Evolutionary conservation across 2,113 vertebrate genomes (phyloP), one percentile per base, ranked within the genome.

Genomic region (Psittacula cyanocephala): DNA sequence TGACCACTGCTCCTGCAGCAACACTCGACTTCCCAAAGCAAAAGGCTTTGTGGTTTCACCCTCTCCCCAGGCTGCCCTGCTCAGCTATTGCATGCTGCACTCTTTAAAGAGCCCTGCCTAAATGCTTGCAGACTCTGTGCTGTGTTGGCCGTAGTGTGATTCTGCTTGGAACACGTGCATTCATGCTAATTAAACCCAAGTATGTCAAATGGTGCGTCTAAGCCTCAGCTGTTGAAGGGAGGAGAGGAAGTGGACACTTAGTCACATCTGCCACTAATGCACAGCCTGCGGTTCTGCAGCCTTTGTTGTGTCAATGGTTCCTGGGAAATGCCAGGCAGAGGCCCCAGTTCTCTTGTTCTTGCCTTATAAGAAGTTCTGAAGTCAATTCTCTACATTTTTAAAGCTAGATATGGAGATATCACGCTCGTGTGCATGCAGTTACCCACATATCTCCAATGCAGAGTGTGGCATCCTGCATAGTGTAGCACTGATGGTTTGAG

Each of bases 71-170:
- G 2, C 81, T 96, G 89, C 65, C 79, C 72, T 37, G 57, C 93
- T 92, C 76, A 39, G 92, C 79, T 79, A 4, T 4, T 91, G 96
- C 96, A 95, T 95, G 94, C 59, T 49, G 85, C 93, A 65, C 57
- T 43, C 60, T 27, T 25, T 6, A 3, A 35, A 82, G 46, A 71
- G 43, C 68, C 49, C 67, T 78, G 64, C 92, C 1, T 2, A 65
- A 46, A 70, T 0, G 33, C 68, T 47, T 79, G 84, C 53, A 70
- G n/a, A 18, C 4, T 11, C 78, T 12, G 1, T 49, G 67, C 72
- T 52, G 64, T 7, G n/a, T 16, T 77, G 76, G 37, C 64, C 72
- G 13, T 7, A 1, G 69, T 1, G 6, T 8, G 18, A 33, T 75
- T 67, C 92, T 78, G 90, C 92, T 87, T 79, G 90, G 72, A 81